Evolutionary conservation across 2,797 vertebrate genomes (phyloP).

Genomic region (Clarias fuscus): DNA sequence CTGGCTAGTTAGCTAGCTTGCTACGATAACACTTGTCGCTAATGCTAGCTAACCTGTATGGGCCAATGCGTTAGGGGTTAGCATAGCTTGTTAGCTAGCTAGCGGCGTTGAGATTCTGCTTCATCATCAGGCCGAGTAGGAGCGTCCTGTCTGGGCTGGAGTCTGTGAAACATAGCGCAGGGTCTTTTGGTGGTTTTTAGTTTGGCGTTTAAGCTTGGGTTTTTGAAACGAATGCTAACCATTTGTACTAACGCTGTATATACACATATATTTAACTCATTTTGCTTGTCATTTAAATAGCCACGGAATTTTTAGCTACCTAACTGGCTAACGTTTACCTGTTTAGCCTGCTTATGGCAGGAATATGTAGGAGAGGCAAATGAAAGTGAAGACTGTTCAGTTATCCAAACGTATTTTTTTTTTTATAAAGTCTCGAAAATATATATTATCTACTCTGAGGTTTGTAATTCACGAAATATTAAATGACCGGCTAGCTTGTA

Average conservation of each 20-base stretch:
- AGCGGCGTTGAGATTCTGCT: slow-evolving; percentile 60
- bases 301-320: background rate
- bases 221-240: background rate
- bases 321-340: slow-evolving; percentile 42
- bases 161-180: background rate
- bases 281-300: slow-evolving; percentile 8
- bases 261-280: background rate
- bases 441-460: no score
- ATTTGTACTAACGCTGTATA: background rate
- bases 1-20: slow-evolving; percentile 39
- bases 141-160: background rate
- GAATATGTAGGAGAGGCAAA: background rate
- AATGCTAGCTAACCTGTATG: slow-evolving; percentile 50
- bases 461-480: background rate
- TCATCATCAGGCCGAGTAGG: slow-evolving; percentile 60
- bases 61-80: slow-evolving; percentile 45
- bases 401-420: background rate
- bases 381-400: background rate
- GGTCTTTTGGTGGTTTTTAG: background rate
- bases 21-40: slow-evolving; percentile 44
- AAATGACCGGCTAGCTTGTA: background rate
- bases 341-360: slow-evolving; percentile 24
- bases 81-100: slow-evolving; percentile 46
- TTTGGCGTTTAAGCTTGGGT: no score
- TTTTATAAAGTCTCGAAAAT: background rate